phyloP scores from a whole-genome alignment of 1,140 invertebrate species.

The Zaprionus kolodkinae region DNA sequence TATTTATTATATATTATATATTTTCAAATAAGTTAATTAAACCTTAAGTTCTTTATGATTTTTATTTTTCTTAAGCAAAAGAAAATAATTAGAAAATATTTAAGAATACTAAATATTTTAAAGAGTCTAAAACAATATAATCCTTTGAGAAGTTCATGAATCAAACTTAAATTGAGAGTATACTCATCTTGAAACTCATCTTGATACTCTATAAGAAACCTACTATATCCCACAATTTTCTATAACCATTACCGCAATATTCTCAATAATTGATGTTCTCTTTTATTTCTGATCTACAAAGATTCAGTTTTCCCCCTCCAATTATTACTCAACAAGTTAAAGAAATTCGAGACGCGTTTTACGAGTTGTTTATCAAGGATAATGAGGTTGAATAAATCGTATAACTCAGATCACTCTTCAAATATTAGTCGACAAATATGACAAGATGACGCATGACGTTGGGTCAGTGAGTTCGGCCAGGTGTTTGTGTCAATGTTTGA shows the following conservation, averaged over 20 bases:
- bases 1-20: no score
- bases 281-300: neutral
- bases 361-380: constrained; percentile 1
- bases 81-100: no score
- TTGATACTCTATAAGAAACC: neutral
- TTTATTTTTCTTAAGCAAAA: no score
- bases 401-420: neutral
- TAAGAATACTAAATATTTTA: no score
- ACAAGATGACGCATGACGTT: neutral
- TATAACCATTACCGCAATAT: neutral
- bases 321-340: neutral
- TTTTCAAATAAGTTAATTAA: no score
- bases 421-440: constrained; percentile 21
- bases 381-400: neutral
- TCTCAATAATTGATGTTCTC: neutral
- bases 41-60: no score
- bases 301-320: neutral
- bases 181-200: neutral
- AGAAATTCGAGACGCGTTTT: neutral
- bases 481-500: constrained; percentile 79
- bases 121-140: no score
- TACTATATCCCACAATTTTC: no score
- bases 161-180: no score
- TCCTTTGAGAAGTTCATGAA: no score
- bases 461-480: constrained; percentile 61